These are phyloP conservation scores for Ondatra zibethicus DNA, from an alignment of 2,113 vertebrate genomes.

Conservation along the genomic window DNA sequence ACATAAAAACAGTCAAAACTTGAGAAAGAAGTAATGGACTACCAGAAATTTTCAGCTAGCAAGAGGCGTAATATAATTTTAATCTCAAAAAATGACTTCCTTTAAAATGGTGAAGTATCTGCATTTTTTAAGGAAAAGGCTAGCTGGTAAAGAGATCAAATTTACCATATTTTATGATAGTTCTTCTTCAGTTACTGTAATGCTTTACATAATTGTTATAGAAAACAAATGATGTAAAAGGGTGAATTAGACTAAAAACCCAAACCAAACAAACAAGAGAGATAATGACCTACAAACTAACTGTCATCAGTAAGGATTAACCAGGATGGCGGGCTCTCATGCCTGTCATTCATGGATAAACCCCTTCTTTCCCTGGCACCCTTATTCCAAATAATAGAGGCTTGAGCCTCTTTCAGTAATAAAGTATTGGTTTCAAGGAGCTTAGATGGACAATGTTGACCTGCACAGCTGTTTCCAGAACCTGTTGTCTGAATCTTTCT, in stretches of 20 bases:
- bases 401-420: neutral
- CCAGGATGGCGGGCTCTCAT: slow-evolving; percentile 43
- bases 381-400: slow-evolving; percentile 16
- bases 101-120: neutral
- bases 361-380: neutral
- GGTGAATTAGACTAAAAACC: slow-evolving; percentile 25
- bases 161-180: neutral
- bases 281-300: neutral
- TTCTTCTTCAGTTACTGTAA: neutral
- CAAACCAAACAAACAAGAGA: neutral
- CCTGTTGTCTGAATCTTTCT: neutral
- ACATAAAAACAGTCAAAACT: neutral
- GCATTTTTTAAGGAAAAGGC: neutral
- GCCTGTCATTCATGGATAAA: slow-evolving; percentile 16
- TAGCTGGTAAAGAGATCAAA: neutral
- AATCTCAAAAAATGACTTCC: neutral
- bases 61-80: neutral
- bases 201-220: neutral
- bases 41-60: neutral
- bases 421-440: neutral
- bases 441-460: neutral
- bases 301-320: neutral
- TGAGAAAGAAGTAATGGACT: slow-evolving; percentile 10
- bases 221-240: slow-evolving; percentile 17
- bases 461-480: neutral